Percentiles rank a stretch among this genome's conserved stretches.
Evolutionary conservation across 2,888 invertebrate species (phyloP).

Genomic region (Suillia variegata): DNA sequence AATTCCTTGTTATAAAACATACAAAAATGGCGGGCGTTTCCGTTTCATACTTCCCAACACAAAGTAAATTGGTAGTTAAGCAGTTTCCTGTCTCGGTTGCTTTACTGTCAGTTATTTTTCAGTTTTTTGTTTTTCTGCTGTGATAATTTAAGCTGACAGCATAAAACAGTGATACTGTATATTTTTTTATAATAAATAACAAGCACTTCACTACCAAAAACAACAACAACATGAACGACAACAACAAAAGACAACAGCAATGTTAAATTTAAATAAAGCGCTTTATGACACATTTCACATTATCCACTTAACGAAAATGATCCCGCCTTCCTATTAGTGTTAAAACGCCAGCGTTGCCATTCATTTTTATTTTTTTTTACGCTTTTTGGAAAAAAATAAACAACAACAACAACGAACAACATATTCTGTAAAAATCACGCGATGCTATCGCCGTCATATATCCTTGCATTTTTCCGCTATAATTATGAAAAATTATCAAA

Average conservation of each 20-base stretch:
- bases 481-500: conserved; percentile 34
- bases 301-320: conserved; percentile 35
- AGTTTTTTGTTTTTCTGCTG: not conserved
- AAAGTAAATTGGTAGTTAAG: too few species aligned
- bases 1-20: too few species aligned
- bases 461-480: conserved; percentile 19
- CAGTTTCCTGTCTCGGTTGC: too few species aligned
- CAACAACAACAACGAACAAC: not conserved
- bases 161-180: not conserved
- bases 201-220: not conserved
- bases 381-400: conserved; percentile 7
- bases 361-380: conserved; percentile 25
- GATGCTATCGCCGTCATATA: not conserved
- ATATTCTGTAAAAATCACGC: conserved; percentile 36
- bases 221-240: conserved; percentile 21
- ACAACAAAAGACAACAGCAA: not conserved
- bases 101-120: not conserved
- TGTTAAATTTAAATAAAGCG: conserved; percentile 27
- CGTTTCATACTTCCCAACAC: too few species aligned
- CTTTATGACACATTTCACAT: conserved; percentile 38
- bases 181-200: not conserved
- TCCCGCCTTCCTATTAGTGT: not conserved
- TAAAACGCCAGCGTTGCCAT: conserved; percentile 39
- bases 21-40: too few species aligned
- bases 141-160: not conserved